These are phyloP conservation scores for Aelia acuminata DNA, from an alignment of 2,888 invertebrate genomes.

Conservation along the genomic window DNA sequence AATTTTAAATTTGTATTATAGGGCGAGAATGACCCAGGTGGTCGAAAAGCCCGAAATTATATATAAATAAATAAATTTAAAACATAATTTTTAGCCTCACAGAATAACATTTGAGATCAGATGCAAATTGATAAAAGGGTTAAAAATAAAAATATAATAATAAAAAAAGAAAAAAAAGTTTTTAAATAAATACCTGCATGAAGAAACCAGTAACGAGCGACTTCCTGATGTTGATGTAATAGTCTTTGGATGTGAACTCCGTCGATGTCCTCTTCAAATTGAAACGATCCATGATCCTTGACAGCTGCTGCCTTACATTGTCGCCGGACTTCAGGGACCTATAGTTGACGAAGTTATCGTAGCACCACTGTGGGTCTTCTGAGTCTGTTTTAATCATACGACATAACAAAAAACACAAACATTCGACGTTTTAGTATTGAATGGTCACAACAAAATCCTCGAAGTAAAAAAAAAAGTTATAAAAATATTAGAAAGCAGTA, in stretches of 20 bases:
- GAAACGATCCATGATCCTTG: conserved; percentile 98
- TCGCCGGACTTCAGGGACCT: conserved; percentile 98
- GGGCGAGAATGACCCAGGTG: too few relatives aligned
- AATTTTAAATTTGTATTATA: too few relatives aligned
- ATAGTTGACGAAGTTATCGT: conserved; percentile 99
- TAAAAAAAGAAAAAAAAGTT: neutral
- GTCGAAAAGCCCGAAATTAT: too few relatives aligned
- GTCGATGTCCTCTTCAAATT: conserved; percentile 94
- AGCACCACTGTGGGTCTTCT: conserved; percentile 99
- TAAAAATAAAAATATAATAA: too few relatives aligned
- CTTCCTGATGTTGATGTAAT: conserved; percentile 98
- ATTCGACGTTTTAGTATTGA: conserved; percentile 14
- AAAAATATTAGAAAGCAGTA: neutral
- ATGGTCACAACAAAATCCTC: neutral
- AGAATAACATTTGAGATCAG: too few relatives aligned
- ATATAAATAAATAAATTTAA: too few relatives aligned
- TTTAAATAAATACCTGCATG: conserved; percentile 86
- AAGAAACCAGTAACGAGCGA: conserved; percentile 99
- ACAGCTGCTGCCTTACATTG: conserved; percentile 96
- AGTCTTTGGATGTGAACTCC: conserved; percentile 98
- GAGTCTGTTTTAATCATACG: conserved; percentile 76
- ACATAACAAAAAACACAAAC: conserved; percentile 26
- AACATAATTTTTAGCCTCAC: too few relatives aligned
- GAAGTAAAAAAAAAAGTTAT: neutral
- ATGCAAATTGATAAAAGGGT: too few relatives aligned